Evolutionary conservation across 2,888 invertebrate genomes (phyloP).

Genomic region (Athalia circularis): DNA sequence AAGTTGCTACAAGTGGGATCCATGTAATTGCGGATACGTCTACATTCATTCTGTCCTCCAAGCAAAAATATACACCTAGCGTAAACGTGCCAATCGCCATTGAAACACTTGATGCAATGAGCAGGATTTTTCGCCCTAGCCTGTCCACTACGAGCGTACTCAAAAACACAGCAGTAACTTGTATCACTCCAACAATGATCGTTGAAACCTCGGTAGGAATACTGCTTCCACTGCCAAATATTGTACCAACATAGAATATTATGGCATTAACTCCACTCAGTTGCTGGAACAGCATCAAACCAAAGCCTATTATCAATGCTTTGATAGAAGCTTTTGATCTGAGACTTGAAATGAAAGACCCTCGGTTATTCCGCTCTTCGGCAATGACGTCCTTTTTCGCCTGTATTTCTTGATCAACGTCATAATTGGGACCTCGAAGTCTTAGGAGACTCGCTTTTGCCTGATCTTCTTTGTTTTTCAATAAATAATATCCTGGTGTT

Average conservation of each 20-base stretch:
- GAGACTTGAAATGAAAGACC: conserved; percentile 78
- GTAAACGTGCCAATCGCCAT: conserved; percentile 83
- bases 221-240: conserved; percentile 82
- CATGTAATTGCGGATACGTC: conserved; percentile 79
- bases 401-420: conserved; percentile 80
- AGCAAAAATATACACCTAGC: conserved; percentile 83
- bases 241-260: conserved; percentile 85
- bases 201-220: conserved; percentile 78
- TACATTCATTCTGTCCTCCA: conserved; percentile 56
- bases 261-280: conserved; percentile 89
- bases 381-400: conserved; percentile 78
- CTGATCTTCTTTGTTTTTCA: conserved; percentile 79
- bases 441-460: conserved; percentile 83
- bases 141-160: conserved; percentile 88
- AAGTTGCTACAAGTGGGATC: conserved; percentile 85
- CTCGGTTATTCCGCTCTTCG: conserved; percentile 75
- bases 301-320: conserved; percentile 83
- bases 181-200: conserved; percentile 89
- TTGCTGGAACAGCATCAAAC: conserved; percentile 93
- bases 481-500: conserved; percentile 84
- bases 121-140: conserved; percentile 85
- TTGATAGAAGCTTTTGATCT: conserved; percentile 80
- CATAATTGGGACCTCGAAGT: conserved; percentile 85
- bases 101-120: conserved; percentile 83
- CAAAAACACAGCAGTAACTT: conserved; percentile 84